A percentile compares a stretch with the other conserved stretches of the same genome.
These are phyloP conservation scores for Phasianus colchicus DNA, from an alignment of 2,113 vertebrate genomes.

Conservation along the genomic window DNA sequence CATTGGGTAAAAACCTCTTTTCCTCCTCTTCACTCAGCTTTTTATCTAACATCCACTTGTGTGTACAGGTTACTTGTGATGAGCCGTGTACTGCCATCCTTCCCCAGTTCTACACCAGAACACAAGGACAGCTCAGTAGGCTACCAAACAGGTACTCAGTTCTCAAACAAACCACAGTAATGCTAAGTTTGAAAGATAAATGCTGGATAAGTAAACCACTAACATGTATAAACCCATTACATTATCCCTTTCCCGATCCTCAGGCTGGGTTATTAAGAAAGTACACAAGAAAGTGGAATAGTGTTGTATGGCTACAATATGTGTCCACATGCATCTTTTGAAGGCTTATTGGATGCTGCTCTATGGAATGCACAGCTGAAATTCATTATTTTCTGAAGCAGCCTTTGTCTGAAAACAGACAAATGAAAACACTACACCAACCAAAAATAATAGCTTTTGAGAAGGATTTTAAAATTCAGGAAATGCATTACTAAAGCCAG, in stretches of 20 bases:
- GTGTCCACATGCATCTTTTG: not conserved
- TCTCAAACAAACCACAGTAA: not conserved
- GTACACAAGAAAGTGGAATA: not conserved
- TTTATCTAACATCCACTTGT: not conserved
- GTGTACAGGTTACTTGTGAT: not conserved
- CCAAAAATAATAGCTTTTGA: slow-evolving; percentile 15
- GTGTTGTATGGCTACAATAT: not conserved
- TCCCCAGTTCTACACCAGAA: not conserved
- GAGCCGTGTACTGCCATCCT: not conserved
- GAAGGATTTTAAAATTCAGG: not conserved
- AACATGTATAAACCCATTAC: not conserved
- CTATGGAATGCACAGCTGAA: slow-evolving; percentile 12
- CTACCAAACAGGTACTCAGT: not conserved
- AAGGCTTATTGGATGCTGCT: not conserved
- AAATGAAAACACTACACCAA: slow-evolving; percentile 38
- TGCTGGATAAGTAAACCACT: not conserved
- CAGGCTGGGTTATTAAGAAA: not conserved
- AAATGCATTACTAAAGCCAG: slow-evolving; percentile 7
- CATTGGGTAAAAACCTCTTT: not conserved
- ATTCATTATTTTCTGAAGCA: slow-evolving; percentile 16
- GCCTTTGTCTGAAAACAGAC: slow-evolving; percentile 18
- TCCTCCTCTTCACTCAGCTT: not conserved
- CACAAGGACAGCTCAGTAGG: not conserved
- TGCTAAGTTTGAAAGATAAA: not conserved
- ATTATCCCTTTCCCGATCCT: not conserved